Evolutionary conservation across 1,140 invertebrate species (phyloP), one percentile per base, ranked within the genome.

Genomic region (Glomeris maerens): DNA sequence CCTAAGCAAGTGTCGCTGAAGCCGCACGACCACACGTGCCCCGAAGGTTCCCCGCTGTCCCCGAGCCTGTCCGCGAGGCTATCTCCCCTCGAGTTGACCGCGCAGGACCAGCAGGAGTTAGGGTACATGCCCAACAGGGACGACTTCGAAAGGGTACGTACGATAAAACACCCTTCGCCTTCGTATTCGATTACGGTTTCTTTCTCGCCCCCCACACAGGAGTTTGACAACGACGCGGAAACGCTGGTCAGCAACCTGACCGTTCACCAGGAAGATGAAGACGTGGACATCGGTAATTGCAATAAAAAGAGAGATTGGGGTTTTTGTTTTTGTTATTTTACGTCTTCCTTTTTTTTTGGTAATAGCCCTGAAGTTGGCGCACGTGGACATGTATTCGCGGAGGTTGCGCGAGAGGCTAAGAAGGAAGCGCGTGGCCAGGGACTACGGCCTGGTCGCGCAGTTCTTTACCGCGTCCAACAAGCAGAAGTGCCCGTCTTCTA

Each of bases 61-160:
- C 81, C 77, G 13, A 78, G 72, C 60, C 76, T 83, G 22, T 62
- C 67, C 13, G 14, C 29, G 4, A 66, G 77, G 49, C 67, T 92
- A 48, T 81, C 84, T 28, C 80, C 81, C 0, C 62, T 89, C 25
- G 84, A 91, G 57, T 76, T 91, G 36, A 78, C 78, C 28, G 57
- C 72, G 5, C 83, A 90, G 61, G 88, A 95, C 71, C 74, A 80
- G 46, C 78, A 87, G 62, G 66, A 74, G 36, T 68, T 94, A n/a
- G 88, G 88, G n/a, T 97, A 93, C 59, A 92, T 93, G 84, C 84
- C 89, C 14, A 83, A 89, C 62, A 75, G 91, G 62, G 90, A 95
- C 76, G 91, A 95, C 66, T 96, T 92, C 75, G 91, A 96, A 74
- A 79, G 84, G 65, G 84, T 83, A 31, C 50, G 50, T 57, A 29